These are phyloP conservation scores for Ooceraea biroi DNA, from an alignment of 1,140 invertebrate species.

Conservation along the genomic window DNA sequence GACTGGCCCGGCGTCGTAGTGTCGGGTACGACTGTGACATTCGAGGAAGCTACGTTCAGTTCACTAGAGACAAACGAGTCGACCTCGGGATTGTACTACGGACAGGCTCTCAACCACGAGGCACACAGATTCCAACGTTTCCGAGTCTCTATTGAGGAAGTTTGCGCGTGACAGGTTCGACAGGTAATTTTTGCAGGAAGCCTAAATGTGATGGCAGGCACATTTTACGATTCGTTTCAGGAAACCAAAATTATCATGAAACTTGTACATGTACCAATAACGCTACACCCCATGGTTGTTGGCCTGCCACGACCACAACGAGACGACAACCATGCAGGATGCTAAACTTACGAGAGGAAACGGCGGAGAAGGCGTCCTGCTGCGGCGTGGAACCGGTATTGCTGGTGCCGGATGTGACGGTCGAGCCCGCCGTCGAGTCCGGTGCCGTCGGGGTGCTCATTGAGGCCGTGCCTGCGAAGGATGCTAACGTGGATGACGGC, in stretches of 20 bases:
- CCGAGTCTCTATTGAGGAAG: too few relatives aligned
- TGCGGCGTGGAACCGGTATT: conserved; percentile 78
- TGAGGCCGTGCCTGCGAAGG: conserved; percentile 80
- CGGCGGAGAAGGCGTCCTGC: conserved; percentile 83
- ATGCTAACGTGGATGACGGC: conserved; percentile 88
- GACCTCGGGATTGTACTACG: too few relatives aligned
- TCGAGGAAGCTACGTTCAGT: conserved; percentile 45
- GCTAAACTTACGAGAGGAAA: conserved; percentile 82
- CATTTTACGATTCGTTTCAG: too few relatives aligned
- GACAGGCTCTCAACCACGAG: conserved; percentile 37
- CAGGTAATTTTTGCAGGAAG: too few relatives aligned
- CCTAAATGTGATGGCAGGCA: too few relatives aligned
- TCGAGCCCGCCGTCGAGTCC: conserved; percentile 89
- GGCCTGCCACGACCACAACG: background rate
- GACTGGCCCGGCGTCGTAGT: conserved; percentile 89
- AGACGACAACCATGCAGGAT: conserved; percentile 18
- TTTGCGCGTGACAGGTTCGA: too few relatives aligned
- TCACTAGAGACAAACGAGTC: conserved; percentile 3
- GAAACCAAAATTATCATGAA: conserved; percentile 1
- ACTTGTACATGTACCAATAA: background rate
- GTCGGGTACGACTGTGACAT: conserved; percentile 89
- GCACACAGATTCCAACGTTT: background rate
- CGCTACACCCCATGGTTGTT: conserved; percentile 18
- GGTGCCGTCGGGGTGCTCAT: conserved; percentile 88
- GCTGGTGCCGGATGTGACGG: conserved; percentile 82